Evolutionary conservation across 1,140 invertebrate genomes (phyloP), one percentile per base, ranked within the genome.

Genomic region (Sarcophaga bullata): DNA sequence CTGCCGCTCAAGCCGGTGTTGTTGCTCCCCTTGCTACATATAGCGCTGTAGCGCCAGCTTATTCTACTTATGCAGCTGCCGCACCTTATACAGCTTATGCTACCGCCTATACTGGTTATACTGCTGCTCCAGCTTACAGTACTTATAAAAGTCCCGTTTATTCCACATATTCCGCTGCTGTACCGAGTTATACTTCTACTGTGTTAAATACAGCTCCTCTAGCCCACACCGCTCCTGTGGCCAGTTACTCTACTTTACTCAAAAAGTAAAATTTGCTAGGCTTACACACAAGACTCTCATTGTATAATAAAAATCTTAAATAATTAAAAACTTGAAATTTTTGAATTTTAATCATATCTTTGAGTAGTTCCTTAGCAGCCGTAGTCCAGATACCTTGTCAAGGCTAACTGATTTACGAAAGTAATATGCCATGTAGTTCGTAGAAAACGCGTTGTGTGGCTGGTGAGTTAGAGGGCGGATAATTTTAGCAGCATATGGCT

Each of bases 41-140:
- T 72, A 37, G 25, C 4, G 25, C 25, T 37, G 25, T 37, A 37
- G 25, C 25, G 25, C 25, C 25, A 37, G 25, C 25, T 37, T 37
- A 37, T 37, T 2, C 25, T 1, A 37, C 25, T 2, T 37, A 37
- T 37, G 25, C 25, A 37, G 25, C 25, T 37, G 25, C 73, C 17
- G 75, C 75, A 50, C 75, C 75, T 9, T 47, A 47, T n/a, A 25
- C 50, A 13, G 50, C 75, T 0, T 19, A 48, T 9, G 50, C 50
- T 11, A 8, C 87, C 4, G 49, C 62, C 0, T 87, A 86, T 84
- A 84, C 86, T 8, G 73, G 84, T 8, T 87, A 47, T 58, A 50
- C 48, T 46, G 49, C 85, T n/a, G 80, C 86, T 80, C 85, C 85
- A 3, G 85, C 73, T 0, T 76, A 76, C 15, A 76, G 47, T 17